These are phyloP conservation scores for Myripristis jacobus DNA, from an alignment of 2,797 vertebrate genomes.

Conservation along the genomic window DNA sequence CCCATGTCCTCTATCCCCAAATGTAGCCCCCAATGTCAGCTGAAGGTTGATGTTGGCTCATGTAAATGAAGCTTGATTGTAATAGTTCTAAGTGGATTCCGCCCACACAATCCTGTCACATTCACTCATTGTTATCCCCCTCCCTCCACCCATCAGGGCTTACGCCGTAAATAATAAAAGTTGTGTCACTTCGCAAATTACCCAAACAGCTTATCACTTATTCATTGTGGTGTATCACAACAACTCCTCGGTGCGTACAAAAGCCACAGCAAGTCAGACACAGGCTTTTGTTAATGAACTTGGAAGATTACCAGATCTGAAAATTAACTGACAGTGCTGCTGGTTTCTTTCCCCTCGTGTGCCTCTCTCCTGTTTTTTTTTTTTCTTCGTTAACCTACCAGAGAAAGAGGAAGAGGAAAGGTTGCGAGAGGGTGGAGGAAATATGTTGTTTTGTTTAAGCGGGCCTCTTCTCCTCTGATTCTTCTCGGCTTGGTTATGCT, in stretches of 20 bases:
- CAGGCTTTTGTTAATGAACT: slow-evolving; percentile 78
- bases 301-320: slow-evolving; percentile 81
- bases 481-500: slow-evolving; percentile 40
- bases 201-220: slow-evolving; percentile 82
- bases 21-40: slow-evolving; percentile 74
- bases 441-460: slow-evolving; percentile 48
- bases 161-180: slow-evolving; percentile 82
- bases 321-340: slow-evolving; percentile 76
- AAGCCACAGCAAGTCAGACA: slow-evolving; percentile 71
- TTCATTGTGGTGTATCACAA: slow-evolving; percentile 79
- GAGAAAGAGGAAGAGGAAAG: not conserved
- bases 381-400: slow-evolving; percentile 25
- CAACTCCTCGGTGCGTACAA: slow-evolving; percentile 66
- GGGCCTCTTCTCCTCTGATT: slow-evolving; percentile 47
- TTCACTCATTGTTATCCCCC: slow-evolving; percentile 76
- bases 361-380: slow-evolving; percentile 18
- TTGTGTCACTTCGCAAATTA: slow-evolving; percentile 81
- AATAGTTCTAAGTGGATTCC: slow-evolving; percentile 81
- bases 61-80: slow-evolving; percentile 83
- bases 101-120: slow-evolving; percentile 78
- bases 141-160: slow-evolving; percentile 60
- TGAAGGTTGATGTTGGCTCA: slow-evolving; percentile 78
- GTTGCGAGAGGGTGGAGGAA: slow-evolving; percentile 12
- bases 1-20: slow-evolving; percentile 76
- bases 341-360: slow-evolving; percentile 36